Base-by-base conservation (phyloP, 2,888 invertebrate species). In the Emmelina monodactyla region DNA sequence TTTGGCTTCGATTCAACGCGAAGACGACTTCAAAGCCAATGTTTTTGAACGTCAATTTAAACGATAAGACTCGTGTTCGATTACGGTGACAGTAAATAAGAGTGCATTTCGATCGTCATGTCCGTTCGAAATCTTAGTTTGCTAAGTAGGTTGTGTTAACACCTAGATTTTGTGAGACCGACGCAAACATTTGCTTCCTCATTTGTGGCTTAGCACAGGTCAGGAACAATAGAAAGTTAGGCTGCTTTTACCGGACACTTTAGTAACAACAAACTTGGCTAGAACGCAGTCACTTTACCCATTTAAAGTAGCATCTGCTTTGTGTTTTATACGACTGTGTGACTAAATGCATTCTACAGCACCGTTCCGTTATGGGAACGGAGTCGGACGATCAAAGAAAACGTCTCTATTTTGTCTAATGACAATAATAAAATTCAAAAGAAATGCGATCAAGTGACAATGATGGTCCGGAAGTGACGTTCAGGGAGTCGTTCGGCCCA, bases 141-240 rank as follows among this genome's bases (percentile, higher is more conserved):
- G 9, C n/a, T 10, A 25, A 25, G 58, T 62, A 53, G 53, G 58
- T 49, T 54, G 52, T 51, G 61, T 59, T 55, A 58, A 53, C 53
- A 48, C 51, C 44, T 49, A 25, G 42, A 37, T 41, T 42, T 42
- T 43, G 46, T 45, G 37, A 49, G 58, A 52, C 55, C 59, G 50
- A 53, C 61, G 55, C 64, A 70, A 76, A 76, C 68, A 70, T 75
- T 75, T 55, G 68, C 76, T 78, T 78, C 78, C 78, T 76, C 67
- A 72, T 78, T 75, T 73, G 63, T 54, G 49, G 50, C 53, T 49
- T 16, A 22, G 37, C 43, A n/a, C 41, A 39, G 53, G 51, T 44
- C 47, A 45, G 52, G 61, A 75, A 72, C 73, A 72, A 73, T 69
- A 50, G 16, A 22, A 19, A 28, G 32, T 13, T 29, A 16, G 22